These are phyloP conservation scores for Paralichthys olivaceus DNA, from an alignment of 2,113 vertebrate genomes.

Conservation along the genomic window DNA sequence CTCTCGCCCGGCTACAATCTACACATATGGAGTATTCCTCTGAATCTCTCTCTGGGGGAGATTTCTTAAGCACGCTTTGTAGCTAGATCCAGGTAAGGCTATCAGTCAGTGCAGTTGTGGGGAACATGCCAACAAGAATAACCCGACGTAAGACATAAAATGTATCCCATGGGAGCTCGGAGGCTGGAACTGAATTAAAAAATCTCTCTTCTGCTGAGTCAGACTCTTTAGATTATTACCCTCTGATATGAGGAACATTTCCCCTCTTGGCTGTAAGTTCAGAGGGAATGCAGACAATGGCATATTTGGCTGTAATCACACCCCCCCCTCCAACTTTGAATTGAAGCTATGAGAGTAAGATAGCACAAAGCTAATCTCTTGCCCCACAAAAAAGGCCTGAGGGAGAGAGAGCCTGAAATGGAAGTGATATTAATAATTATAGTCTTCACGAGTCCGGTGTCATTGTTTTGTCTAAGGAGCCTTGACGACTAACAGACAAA, in stretches of 20 bases:
- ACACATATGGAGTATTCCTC: slow-evolving; percentile 45
- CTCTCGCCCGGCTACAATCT: slow-evolving; percentile 60
- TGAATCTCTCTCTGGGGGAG: slow-evolving; percentile 63
- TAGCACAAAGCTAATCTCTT: slow-evolving; percentile 69
- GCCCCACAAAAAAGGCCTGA: slow-evolving; percentile 50
- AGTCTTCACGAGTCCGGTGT: slow-evolving; percentile 32
- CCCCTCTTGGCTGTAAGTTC: slow-evolving; percentile 68
- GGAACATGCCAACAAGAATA: slow-evolving; percentile 65
- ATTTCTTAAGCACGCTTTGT: slow-evolving; percentile 64
- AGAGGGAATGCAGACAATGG: slow-evolving; percentile 73
- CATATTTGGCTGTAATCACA: slow-evolving; percentile 66
- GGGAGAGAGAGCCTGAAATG: slow-evolving; percentile 41
- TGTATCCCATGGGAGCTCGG: slow-evolving; percentile 63
- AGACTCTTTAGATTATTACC: slow-evolving; percentile 78
- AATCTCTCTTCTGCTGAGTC: slow-evolving; percentile 79
- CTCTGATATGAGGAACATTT: slow-evolving; percentile 72
- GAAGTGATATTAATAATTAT: slow-evolving; percentile 52
- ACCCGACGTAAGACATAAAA: slow-evolving; percentile 64
- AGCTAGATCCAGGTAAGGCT: slow-evolving; percentile 65
- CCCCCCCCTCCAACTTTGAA: slow-evolving; percentile 37
- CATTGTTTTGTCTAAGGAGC: slow-evolving; percentile 8
- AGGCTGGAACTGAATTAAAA: slow-evolving; percentile 74
- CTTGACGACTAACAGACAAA: slow-evolving; percentile 21
- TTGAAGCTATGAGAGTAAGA: slow-evolving; percentile 57
- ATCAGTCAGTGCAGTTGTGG: slow-evolving; percentile 64